phyloP scores from a whole-genome alignment of 2,113 vertebrate genomes.

The Potamarius usumacintae region DNA sequence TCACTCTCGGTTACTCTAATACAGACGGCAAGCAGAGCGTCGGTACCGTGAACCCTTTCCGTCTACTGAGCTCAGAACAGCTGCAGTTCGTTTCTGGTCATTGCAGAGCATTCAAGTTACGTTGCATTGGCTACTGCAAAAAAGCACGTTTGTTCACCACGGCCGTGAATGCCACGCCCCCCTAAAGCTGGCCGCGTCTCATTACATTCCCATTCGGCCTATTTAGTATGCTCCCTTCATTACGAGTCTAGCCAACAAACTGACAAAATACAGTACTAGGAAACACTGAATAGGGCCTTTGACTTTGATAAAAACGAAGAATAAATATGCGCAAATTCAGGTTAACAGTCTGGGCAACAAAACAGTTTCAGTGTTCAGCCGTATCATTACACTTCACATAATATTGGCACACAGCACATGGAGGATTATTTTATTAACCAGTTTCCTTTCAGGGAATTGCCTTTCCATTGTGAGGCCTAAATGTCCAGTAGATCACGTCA shows the following conservation, averaged over 20 bases:
- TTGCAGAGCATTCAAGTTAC: constrained; percentile 63
- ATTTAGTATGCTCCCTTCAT: neutral
- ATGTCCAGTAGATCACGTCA: neutral
- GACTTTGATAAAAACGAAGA: neutral
- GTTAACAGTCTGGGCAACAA: neutral
- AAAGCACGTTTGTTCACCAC: constrained; percentile 55
- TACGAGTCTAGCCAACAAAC: neutral
- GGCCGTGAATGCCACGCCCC: constrained; percentile 51
- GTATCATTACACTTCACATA: neutral
- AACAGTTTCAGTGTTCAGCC: neutral
- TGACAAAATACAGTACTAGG: neutral
- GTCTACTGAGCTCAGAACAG: constrained; percentile 60
- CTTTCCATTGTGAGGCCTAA: neutral
- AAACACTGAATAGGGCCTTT: neutral
- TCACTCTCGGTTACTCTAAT: constrained; percentile 20
- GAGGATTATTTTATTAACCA: neutral
- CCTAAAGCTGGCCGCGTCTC: neutral
- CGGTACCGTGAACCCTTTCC: constrained; percentile 65
- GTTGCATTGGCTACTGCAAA: constrained; percentile 57
- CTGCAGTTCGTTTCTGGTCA: constrained; percentile 47
- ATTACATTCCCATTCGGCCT: neutral
- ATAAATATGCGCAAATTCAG: neutral
- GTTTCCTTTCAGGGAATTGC: neutral
- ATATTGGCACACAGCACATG: too few species aligned
- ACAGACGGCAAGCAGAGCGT: constrained; percentile 47